These are phyloP conservation scores for Drosophila athabasca DNA, from an alignment of 1,140 invertebrate species.

Conservation along the genomic window DNA sequence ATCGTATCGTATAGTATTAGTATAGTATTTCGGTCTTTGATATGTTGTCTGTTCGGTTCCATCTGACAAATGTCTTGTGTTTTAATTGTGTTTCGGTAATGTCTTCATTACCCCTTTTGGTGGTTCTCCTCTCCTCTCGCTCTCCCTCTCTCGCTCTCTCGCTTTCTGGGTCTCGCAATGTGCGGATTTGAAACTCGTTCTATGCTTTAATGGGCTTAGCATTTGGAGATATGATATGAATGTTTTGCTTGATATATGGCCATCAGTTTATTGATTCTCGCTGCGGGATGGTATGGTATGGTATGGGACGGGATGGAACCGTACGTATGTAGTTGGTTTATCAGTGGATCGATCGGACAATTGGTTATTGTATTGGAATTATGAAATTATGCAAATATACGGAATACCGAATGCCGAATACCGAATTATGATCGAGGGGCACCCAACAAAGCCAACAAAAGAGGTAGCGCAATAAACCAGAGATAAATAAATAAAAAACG, in stretches of 20 bases:
- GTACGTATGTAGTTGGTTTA: conserved; percentile 16
- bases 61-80: conserved; percentile 63
- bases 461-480: too few relatives aligned
- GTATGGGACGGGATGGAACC: conserved; percentile 5
- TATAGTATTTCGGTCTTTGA: conserved; percentile 22
- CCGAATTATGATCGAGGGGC: conserved; percentile 50
- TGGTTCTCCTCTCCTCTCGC: conserved; percentile 13
- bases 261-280: conserved; percentile 49
- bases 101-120: conserved; percentile 65
- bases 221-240: conserved; percentile 6
- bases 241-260: conserved; percentile 61
- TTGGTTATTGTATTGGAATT: conserved; percentile 69
- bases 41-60: conserved; percentile 60
- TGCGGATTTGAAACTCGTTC: conserved; percentile 52
- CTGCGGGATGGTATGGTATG: background rate
- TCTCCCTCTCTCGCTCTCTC: too few relatives aligned
- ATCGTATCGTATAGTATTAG: too few relatives aligned
- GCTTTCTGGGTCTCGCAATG: too few relatives aligned
- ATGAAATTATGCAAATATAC: conserved; percentile 75
- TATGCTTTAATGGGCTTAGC: conserved; percentile 30
- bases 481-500: background rate
- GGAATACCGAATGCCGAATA: conserved; percentile 1
- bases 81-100: conserved; percentile 70
- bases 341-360: conserved; percentile 52
- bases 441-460: conserved; percentile 14